Conservation (phyloP, 2,888 invertebrate genomes). For the Harpagoxenus sublaevis region DNA sequence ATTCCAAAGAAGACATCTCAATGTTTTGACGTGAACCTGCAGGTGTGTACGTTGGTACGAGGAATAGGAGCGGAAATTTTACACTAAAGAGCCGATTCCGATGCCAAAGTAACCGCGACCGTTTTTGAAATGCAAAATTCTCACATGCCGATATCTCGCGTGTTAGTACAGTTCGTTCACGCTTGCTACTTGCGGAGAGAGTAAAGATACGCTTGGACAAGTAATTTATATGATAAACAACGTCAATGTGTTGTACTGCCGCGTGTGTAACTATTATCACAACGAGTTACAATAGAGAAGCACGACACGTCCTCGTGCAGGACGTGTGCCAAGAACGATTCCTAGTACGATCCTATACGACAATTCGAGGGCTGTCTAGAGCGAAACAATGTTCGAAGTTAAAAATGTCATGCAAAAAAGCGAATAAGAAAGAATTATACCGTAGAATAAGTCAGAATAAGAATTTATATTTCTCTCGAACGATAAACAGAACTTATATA, state of each 20-base stretch:
- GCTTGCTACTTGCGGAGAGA: slow-evolving; percentile 14
- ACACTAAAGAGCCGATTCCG: slow-evolving; percentile 16
- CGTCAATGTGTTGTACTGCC: slow-evolving; percentile 34
- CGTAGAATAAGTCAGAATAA: not conserved
- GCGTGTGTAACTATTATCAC: slow-evolving; percentile 50
- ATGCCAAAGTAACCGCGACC: slow-evolving; percentile 15
- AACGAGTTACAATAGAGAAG: slow-evolving; percentile 45
- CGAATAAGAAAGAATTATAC: not conserved
- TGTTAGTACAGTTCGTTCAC: slow-evolving; percentile 28
- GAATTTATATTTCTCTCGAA: slow-evolving; percentile 1
- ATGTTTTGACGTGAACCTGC: not conserved
- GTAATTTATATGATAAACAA: slow-evolving; percentile 59
- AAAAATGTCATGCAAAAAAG: not conserved
- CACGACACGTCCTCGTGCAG: slow-evolving; percentile 38
- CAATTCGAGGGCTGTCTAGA: not conserved
- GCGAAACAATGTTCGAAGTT: not conserved
- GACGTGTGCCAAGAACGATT: slow-evolving; percentile 44
- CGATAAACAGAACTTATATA: not conserved
- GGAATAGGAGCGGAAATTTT: slow-evolving; percentile 9
- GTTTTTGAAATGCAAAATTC: slow-evolving; percentile 46
- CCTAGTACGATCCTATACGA: slow-evolving; percentile 29
- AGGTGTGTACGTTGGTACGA: not conserved
- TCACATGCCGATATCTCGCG: not conserved
- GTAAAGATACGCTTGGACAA: slow-evolving; percentile 36
- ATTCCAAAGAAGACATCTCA: slow-evolving; percentile 12